Evolutionary conservation across 37 sponge, comb jelly and placozoan genomes (phyloP), one percentile per base, ranked within the genome.

Genomic region (Beroe forskalii): DNA sequence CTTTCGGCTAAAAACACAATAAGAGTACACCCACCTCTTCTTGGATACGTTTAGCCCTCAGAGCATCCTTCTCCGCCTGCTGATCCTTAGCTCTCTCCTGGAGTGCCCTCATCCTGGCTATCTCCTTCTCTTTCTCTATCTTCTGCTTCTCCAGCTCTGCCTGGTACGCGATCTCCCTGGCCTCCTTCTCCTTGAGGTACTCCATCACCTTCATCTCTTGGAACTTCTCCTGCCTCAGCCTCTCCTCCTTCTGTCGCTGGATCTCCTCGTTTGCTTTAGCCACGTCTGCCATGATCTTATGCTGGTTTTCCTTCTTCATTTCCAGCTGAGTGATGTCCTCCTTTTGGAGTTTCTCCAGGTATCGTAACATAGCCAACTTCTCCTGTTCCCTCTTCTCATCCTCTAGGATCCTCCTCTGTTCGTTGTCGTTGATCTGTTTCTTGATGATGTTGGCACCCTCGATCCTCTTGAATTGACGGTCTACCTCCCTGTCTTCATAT

Each of bases 1-100:
- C n/a, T n/a, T n/a, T n/a, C n/a, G n/a, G n/a, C n/a, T n/a, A n/a
- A n/a, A n/a, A n/a, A n/a, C n/a, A n/a, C n/a, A n/a, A n/a, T n/a
- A n/a, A n/a, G n/a, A n/a, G n/a, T n/a, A n/a, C n/a, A 43, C 48
- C 3, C n/a, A 64, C 90, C 90, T 95, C 94, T 80, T 98, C 99
- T 61, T 98, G 99, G 42, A 96, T 92, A 17, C 99, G 66, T 90
- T 96, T 96, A 32, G 99, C 99, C 62, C 95, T 64, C 30, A 98
- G 92, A 23, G 95, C 93, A 93, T 98, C 99, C 94, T 80, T 97
- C 92, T 96, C 99, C 19, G 99, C 97, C 64, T 96, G 97, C 91
- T 94, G 93, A 94, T 98, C 99, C 91, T 98, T 93, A 35, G 96
- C 99, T 48, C 96, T 48, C 86, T 98, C 99, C 91, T 98, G 99